Evolutionary conservation across 1,140 invertebrate species (phyloP).

Genomic region (Caerostris extrusa): DNA sequence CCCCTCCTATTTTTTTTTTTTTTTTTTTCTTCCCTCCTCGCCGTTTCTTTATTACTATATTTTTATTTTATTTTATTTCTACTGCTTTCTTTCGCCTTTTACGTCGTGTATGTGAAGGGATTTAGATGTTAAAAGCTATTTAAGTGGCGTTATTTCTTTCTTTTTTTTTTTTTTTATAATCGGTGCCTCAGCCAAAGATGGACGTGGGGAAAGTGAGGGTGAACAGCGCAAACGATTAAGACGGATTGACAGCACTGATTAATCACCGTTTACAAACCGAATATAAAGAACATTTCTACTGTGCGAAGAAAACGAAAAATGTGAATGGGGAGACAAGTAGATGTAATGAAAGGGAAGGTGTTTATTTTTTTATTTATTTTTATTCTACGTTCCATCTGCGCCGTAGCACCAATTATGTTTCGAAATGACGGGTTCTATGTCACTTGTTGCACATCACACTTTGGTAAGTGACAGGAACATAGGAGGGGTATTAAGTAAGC

Average conservation of each 20-base stretch:
- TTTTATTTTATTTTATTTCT: not conserved
- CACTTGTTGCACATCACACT: slow-evolving; percentile 60
- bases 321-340: not conserved
- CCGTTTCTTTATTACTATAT: not conserved
- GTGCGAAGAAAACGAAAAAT: too few species aligned
- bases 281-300: slow-evolving; percentile 59
- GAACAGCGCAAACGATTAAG: slow-evolving; percentile 49
- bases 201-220: not conserved
- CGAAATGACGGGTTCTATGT: slow-evolving; percentile 67
- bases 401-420: slow-evolving; percentile 57
- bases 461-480: not conserved
- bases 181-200: not conserved
- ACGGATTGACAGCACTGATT: slow-evolving; percentile 71
- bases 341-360: not conserved
- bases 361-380: not conserved
- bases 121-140: slow-evolving; percentile 75
- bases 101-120: slow-evolving; percentile 19
- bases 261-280: slow-evolving; percentile 76
- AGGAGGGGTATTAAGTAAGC: slow-evolving; percentile 36
- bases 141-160: slow-evolving; percentile 42
- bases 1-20: not conserved
- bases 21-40: not conserved
- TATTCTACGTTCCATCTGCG: not conserved
- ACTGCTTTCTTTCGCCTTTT: slow-evolving; percentile 8
- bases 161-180: not conserved